phyloP scores from a whole-genome alignment of 1,140 invertebrate genomes.

The Laodelphax striatellus region DNA sequence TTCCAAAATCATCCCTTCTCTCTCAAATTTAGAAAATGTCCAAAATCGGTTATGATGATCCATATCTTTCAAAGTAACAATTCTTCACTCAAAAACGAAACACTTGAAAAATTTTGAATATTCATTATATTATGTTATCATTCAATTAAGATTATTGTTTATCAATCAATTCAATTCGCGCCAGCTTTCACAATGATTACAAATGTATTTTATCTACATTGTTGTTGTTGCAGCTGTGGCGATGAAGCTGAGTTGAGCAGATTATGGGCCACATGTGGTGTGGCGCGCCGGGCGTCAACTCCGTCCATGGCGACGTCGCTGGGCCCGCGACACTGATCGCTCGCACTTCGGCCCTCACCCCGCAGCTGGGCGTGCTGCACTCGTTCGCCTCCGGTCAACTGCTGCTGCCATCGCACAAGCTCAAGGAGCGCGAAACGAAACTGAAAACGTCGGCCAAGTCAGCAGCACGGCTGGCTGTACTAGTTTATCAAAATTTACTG shows the following conservation, averaged over 20 bases:
- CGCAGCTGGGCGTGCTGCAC: conserved; percentile 72
- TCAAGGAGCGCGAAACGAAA: conserved; percentile 64
- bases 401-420: conserved; percentile 58
- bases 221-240: conserved; percentile 50
- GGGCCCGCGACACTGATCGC: conserved; percentile 57
- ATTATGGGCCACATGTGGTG: conserved; percentile 76
- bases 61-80: too few species aligned
- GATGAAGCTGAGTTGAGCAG: conserved; percentile 70
- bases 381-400: conserved; percentile 56
- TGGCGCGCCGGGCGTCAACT: conserved; percentile 61
- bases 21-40: too few species aligned
- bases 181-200: too few species aligned
- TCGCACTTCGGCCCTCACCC: conserved; percentile 46
- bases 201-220: too few species aligned
- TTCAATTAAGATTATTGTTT: too few species aligned
- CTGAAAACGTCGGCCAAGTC: conserved; percentile 66
- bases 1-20: too few species aligned
- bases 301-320: conserved; percentile 67
- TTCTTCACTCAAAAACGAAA: too few species aligned
- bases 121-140: too few species aligned
- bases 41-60: too few species aligned
- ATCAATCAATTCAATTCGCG: too few species aligned
- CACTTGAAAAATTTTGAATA: too few species aligned
- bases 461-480: conserved; percentile 28
- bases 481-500: too few species aligned